phyloP scores from a whole-genome alignment of 2,888 invertebrate species.

The Pherbina coryleti region DNA sequence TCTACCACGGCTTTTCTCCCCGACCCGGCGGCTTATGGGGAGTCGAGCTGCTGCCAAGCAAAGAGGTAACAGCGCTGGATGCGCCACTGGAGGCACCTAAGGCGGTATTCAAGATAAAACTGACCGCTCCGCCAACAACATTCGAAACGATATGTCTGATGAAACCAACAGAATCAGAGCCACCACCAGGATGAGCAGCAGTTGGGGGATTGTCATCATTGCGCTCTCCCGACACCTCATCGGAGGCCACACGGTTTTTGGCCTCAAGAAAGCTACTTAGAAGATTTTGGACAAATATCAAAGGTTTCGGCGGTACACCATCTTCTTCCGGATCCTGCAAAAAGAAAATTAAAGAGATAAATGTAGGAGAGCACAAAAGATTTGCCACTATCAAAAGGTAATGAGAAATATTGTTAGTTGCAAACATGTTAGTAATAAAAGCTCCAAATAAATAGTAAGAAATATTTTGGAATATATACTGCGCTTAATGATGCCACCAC shows the following conservation, averaged over 20 bases:
- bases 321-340: constrained; percentile 68
- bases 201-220: constrained; percentile 23
- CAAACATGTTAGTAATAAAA: constrained; percentile 42
- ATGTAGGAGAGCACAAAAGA: background rate
- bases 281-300: constrained; percentile 62
- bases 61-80: constrained; percentile 61
- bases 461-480: constrained; percentile 58
- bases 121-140: constrained; percentile 64
- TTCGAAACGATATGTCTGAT: constrained; percentile 65
- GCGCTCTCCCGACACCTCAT: constrained; percentile 54
- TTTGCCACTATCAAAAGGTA: too few species aligned
- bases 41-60: constrained; percentile 51
- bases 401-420: too few species aligned
- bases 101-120: constrained; percentile 63
- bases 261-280: constrained; percentile 61
- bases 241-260: constrained; percentile 57
- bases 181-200: constrained; percentile 39
- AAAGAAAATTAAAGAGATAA: background rate
- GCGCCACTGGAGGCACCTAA: constrained; percentile 66
- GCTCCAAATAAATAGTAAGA: background rate
- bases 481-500: constrained; percentile 67
- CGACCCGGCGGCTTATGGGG: constrained; percentile 39
- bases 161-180: constrained; percentile 64
- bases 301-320: constrained; percentile 63
- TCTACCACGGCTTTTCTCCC: constrained; percentile 10